Evolutionary conservation across 2,113 vertebrate species (phyloP).

Genomic region (Mustelus asterias): DNA sequence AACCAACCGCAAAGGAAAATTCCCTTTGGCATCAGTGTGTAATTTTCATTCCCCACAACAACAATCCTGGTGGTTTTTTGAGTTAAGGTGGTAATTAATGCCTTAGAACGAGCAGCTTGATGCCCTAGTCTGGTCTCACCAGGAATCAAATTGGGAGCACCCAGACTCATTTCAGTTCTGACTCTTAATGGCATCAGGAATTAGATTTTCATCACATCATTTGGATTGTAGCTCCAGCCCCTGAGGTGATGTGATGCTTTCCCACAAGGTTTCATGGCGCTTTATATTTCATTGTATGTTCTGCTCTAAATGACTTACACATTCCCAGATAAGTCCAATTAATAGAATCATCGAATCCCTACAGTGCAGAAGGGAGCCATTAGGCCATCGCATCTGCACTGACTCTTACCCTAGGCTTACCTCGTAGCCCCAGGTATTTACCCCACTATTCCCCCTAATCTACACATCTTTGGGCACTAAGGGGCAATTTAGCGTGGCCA

Average conservation of each 20-base stretch:
- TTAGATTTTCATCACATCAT: neutral
- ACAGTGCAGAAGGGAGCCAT: too few relatives aligned
- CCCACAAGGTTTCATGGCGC: neutral
- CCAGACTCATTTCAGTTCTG: neutral
- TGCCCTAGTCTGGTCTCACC: neutral
- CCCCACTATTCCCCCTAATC: too few relatives aligned
- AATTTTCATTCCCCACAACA: neutral
- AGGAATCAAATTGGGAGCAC: neutral
- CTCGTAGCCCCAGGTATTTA: too few relatives aligned
- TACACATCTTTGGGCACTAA: too few relatives aligned
- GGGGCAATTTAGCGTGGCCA: too few relatives aligned
- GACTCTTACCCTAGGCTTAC: too few relatives aligned
- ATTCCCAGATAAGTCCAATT: neutral
- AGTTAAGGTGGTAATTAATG: neutral
- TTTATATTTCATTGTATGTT: neutral
- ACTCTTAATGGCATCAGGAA: neutral
- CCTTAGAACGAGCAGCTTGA: neutral
- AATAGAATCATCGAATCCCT: too few relatives aligned
- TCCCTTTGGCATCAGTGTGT: neutral
- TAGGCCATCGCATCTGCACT: too few relatives aligned
- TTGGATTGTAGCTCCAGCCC: neutral
- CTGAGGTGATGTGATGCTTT: neutral
- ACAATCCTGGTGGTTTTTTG: neutral
- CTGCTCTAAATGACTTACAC: neutral
- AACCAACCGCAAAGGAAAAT: neutral